Base-by-base conservation (phyloP, 2,797 vertebrate species). In the Peromyscus attwateri region DNA sequence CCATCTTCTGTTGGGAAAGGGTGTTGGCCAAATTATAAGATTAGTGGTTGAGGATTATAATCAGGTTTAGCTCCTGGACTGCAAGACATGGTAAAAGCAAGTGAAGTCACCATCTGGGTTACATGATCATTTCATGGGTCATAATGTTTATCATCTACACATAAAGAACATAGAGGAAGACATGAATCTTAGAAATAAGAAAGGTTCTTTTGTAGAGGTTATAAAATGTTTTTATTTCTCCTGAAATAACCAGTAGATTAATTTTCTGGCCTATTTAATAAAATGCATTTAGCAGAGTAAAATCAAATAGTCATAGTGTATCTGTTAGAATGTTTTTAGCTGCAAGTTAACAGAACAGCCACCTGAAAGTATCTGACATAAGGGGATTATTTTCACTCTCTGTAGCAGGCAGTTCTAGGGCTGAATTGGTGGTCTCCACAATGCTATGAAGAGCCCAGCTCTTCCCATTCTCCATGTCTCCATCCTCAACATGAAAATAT, bases 251-350 rank as follows among this genome's bases (percentile, higher is more conserved):
- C 14, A 76, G 2, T 62, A 31, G 91, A 57, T 84, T 95, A 79
- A 76, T 89, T 83, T 97, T 82, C 49, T 93, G 55, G 31, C 89
- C 27, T 95, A 29, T 76, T 89, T 87, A 82, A 60, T 87, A 46
- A 97, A 84, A 91, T 17, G 66, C 19, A 94, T 52, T 70, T 77
- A n/a, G n/a, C 71, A 57, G 29, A 89, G 25, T 79, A 66, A 95
- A 71, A 89, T 89, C 52, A 81, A 95, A 92, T 57, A 57, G 17
- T 49, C 29, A 40, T 71, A 60, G 46, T 94, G 60, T 81, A 60
- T 75, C 7, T 87, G n/a, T 76, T 82, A 91, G n/a, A 49, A 68
- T 88, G 77, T 14, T 89, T 89, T 88, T 49, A 27, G 21, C 55
- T 82, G 23, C 55, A 92, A 60, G 43, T 77, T 40, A 77, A 91